Evolutionary conservation across 1,140 invertebrate genomes (phyloP).

Genomic region (Meloidogyne chitwoodi): DNA sequence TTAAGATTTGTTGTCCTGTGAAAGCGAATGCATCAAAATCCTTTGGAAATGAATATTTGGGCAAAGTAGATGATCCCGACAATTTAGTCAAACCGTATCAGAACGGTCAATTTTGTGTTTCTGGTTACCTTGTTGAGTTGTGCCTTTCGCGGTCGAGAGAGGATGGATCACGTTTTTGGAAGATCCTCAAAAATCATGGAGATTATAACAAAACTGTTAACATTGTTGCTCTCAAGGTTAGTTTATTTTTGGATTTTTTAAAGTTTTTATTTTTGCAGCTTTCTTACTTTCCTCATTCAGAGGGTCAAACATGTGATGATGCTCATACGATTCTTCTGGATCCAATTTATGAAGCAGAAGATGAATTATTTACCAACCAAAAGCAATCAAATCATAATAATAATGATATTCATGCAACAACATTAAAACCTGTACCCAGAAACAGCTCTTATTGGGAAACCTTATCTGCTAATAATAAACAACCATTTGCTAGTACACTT

Average conservation of each 20-base stretch:
- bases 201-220: conserved; percentile 1
- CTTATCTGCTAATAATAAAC: background rate
- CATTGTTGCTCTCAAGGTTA: background rate
- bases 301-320: conserved; percentile 4
- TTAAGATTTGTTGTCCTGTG: background rate
- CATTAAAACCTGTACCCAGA: background rate
- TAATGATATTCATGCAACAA: background rate
- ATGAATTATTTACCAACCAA: background rate
- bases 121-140: conserved; percentile 3
- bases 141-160: background rate
- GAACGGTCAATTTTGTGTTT: background rate
- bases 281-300: background rate
- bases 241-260: background rate
- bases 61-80: background rate
- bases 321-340: conserved; percentile 3
- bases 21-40: background rate
- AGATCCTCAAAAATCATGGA: background rate
- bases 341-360: background rate
- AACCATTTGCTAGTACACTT: background rate
- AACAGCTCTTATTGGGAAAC: background rate
- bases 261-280: background rate
- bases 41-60: background rate
- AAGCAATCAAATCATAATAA: background rate
- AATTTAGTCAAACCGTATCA: background rate
- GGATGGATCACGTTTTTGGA: background rate